Percentiles rank a stretch among this genome's conserved stretches.
These are phyloP conservation scores for Leucophenga montana DNA, from an alignment of 2,888 invertebrate species.

Conservation along the genomic window DNA sequence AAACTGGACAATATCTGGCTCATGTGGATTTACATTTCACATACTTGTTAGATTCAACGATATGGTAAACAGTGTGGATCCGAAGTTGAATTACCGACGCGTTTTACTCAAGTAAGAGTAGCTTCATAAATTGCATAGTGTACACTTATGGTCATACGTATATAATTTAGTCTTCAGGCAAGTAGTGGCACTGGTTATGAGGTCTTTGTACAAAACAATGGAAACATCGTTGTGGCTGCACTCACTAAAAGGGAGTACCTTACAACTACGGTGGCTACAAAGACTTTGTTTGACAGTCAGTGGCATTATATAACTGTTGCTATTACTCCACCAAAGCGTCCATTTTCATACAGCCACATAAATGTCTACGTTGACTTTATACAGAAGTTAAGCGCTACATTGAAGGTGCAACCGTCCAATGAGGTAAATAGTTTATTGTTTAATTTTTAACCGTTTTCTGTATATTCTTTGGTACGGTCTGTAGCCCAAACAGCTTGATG, in stretches of 20 bases:
- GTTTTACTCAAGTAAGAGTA: slow-evolving; percentile 70
- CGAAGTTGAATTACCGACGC: slow-evolving; percentile 66
- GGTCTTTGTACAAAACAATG: slow-evolving; percentile 76
- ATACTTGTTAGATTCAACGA: slow-evolving; percentile 75
- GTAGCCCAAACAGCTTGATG: too few relatives aligned
- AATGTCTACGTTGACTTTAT: slow-evolving; percentile 77
- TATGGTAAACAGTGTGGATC: background rate
- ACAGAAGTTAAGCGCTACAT: slow-evolving; percentile 74
- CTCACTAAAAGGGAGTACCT: slow-evolving; percentile 76
- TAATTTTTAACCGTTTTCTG: too few relatives aligned
- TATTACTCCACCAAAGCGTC: slow-evolving; percentile 74
- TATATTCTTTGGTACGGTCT: too few relatives aligned
- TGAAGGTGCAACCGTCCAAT: slow-evolving; percentile 76
- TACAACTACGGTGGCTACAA: slow-evolving; percentile 74
- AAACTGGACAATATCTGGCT: slow-evolving; percentile 76
- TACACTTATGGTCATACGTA: background rate
- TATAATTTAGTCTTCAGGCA: slow-evolving; percentile 73
- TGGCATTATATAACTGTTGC: slow-evolving; percentile 77
- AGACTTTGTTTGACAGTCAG: slow-evolving; percentile 70
- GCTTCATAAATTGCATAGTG: background rate
- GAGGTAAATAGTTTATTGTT: slow-evolving; percentile 72
- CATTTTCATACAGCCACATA: slow-evolving; percentile 77
- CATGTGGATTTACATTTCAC: slow-evolving; percentile 77
- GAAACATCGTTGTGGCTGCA: slow-evolving; percentile 76
- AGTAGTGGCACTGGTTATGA: slow-evolving; percentile 76